These are phyloP conservation scores for Dendrocincla tyrannina DNA, from an alignment of 2,797 vertebrate genomes.

Conservation along the genomic window DNA sequence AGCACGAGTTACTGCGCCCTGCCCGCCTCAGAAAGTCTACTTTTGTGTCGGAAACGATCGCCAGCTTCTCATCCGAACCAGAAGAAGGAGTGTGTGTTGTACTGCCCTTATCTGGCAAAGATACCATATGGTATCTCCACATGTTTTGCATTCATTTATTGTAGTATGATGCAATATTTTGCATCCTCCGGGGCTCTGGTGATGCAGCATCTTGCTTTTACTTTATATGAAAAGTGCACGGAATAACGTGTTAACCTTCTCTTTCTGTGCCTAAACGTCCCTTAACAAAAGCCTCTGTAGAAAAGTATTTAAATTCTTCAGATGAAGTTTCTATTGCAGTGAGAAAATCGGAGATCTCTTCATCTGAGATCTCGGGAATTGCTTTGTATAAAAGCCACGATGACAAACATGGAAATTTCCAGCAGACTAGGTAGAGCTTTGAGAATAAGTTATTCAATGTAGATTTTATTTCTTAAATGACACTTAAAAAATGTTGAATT, in stretches of 20 bases:
- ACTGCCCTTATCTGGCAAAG: neutral
- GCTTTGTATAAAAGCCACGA: neutral
- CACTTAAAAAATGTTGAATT: neutral
- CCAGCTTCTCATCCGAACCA: rapidly evolving
- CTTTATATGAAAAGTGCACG: neutral
- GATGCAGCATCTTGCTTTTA: constrained; percentile 17
- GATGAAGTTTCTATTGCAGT: neutral
- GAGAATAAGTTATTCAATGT: neutral
- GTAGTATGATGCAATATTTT: constrained; percentile 74
- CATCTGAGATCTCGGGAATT: neutral
- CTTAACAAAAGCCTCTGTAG: neutral
- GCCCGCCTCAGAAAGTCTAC: neutral
- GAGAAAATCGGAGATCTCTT: neutral
- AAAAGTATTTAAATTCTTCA: neutral
- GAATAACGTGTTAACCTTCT: neutral
- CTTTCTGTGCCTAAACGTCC: neutral
- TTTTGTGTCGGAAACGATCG: neutral
- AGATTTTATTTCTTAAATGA: neutral
- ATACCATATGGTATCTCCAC: neutral
- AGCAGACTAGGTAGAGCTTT: neutral
- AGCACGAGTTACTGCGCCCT: neutral
- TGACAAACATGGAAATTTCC: neutral
- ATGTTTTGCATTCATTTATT: constrained; percentile 15
- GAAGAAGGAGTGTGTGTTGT: neutral
- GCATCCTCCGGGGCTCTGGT: constrained; percentile 11